Evolutionary conservation across 2,888 invertebrate genomes (phyloP).

Genomic region (Gonocerus acuteangulatus): DNA sequence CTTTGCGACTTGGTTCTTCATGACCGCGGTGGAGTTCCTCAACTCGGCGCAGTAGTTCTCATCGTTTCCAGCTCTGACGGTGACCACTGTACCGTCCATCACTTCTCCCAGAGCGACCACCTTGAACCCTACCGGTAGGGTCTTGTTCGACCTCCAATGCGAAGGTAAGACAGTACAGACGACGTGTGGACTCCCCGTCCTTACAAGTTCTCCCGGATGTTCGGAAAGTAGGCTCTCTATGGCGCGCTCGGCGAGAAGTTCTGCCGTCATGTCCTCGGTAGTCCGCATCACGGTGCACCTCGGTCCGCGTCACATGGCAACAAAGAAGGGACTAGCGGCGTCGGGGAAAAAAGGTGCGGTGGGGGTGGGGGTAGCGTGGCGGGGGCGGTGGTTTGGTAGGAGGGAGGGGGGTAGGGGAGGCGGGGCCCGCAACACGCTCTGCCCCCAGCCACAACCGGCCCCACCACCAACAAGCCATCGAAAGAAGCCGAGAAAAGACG

Average conservation of each 20-base stretch:
- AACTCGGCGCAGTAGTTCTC: conserved; percentile 93
- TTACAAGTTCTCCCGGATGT: conserved; percentile 84
- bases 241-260: conserved; percentile 73
- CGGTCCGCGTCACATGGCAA: conserved; percentile 33
- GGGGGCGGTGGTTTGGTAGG: conserved; percentile 29
- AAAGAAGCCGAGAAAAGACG: conserved; percentile 38
- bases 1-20: conserved; percentile 96
- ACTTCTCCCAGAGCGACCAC: conserved; percentile 88
- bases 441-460: conserved; percentile 33
- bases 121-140: conserved; percentile 90
- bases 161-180: conserved; percentile 80
- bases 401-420: conserved; percentile 30
- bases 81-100: conserved; percentile 88
- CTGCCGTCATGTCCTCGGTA: conserved; percentile 56
- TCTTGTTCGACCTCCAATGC: conserved; percentile 97
- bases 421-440: conserved; percentile 36
- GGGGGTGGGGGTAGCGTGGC: conserved; percentile 24
- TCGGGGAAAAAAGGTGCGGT: conserved; percentile 20
- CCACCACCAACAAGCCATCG: conserved; percentile 37
- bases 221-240: conserved; percentile 77
- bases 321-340: conserved; percentile 35
- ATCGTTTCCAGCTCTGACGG: conserved; percentile 90
- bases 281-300: conserved; percentile 16
- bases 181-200: conserved; percentile 92
- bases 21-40: conserved; percentile 84